Conservation (phyloP, 2,797 vertebrate genomes). For the Ispidina lecontei region DNA sequence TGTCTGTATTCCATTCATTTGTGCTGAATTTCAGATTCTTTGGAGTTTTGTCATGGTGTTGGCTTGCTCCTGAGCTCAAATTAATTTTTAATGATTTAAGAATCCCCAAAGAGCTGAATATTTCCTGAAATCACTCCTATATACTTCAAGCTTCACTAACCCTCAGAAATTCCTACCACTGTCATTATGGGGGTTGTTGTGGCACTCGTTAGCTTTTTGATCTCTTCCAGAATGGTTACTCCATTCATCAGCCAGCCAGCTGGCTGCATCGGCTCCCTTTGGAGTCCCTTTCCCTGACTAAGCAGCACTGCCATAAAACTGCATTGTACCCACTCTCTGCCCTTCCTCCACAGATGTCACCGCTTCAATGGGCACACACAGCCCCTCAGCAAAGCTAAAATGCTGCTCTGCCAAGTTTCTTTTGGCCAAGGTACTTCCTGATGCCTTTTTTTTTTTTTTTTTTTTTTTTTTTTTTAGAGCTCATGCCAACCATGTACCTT, state of each 20-base stretch:
- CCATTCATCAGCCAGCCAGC: conserved; percentile 38
- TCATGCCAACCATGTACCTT: background rate
- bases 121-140: background rate
- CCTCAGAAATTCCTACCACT: background rate
- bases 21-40: background rate
- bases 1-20: background rate
- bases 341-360: conserved; percentile 69
- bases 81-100: background rate
- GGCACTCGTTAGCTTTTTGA: conserved; percentile 18
- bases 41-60: background rate
- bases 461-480: background rate
- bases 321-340: conserved; percentile 31
- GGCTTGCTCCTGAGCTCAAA: background rate
- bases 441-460: background rate
- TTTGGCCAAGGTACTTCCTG: conserved; percentile 66
- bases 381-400: conserved; percentile 46
- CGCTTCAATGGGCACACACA: conserved; percentile 51
- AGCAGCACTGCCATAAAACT: conserved; percentile 61
- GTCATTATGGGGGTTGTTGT: background rate
- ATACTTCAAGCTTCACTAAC: background rate
- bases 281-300: conserved; percentile 61
- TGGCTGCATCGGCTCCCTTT: conserved; percentile 37
- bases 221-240: background rate
- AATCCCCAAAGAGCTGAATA: background rate
- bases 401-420: conserved; percentile 61